These are phyloP conservation scores for Fissipunctia ypsillon DNA, from an alignment of 2,888 invertebrate genomes.

Conservation along the genomic window DNA sequence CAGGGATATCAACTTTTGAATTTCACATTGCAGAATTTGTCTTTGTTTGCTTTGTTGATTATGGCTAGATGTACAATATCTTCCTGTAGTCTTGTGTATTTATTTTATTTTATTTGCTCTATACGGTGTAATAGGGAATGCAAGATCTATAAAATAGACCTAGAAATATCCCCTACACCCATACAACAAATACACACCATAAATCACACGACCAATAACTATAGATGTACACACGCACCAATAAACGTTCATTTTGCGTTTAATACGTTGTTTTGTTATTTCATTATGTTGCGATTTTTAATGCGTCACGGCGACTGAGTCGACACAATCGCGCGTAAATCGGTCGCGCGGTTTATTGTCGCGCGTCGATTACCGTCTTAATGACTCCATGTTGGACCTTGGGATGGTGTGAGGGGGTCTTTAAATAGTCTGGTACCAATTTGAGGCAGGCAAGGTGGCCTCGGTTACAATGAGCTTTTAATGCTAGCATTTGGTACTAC, in stretches of 20 bases:
- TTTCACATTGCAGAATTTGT: neutral
- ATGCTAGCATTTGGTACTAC: constrained; percentile 3
- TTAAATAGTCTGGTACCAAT: constrained; percentile 60
- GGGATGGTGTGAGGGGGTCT: constrained; percentile 53
- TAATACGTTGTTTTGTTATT: constrained; percentile 65
- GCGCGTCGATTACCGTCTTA: constrained; percentile 67
- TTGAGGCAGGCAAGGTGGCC: constrained; percentile 40
- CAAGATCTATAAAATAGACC: neutral
- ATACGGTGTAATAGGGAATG: neutral
- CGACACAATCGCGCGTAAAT: constrained; percentile 79
- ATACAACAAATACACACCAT: constrained; percentile 18
- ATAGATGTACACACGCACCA: constrained; percentile 54
- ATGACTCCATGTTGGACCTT: constrained; percentile 62
- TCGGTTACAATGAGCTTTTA: constrained; percentile 30
- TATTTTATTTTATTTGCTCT: neutral
- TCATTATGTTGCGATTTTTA: constrained; percentile 63
- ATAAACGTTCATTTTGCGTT: constrained; percentile 66
- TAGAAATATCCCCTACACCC: constrained; percentile 1
- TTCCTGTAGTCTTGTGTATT: neutral
- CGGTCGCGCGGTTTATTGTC: constrained; percentile 74
- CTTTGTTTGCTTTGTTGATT: neutral
- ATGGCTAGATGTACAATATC: neutral
- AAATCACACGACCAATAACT: constrained; percentile 59
- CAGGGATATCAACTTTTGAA: too few species aligned
- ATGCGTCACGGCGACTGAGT: constrained; percentile 64